A percentile compares a stretch with the other conserved stretches of the same genome.
Conservation (phyloP, 2,888 invertebrate species). For the Lacanobia oleracea region DNA sequence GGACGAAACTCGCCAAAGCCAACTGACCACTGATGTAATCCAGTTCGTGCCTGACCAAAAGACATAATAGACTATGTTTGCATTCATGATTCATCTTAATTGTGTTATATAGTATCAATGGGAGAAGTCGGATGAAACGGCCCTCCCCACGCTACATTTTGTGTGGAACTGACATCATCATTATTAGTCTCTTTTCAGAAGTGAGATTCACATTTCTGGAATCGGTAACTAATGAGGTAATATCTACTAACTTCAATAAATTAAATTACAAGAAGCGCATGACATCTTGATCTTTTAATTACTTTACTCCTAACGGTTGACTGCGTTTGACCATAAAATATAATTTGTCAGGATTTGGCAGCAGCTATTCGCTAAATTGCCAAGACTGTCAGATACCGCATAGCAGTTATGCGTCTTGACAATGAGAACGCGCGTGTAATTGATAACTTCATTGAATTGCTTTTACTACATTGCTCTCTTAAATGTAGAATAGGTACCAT, state of each 20-base stretch:
- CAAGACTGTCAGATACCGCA: constrained; percentile 7
- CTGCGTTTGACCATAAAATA: constrained; percentile 3
- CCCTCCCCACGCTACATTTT: too few species aligned
- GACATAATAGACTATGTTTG: constrained; percentile 9
- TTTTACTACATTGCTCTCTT: background rate
- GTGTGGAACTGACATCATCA: background rate
- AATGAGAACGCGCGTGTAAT: background rate
- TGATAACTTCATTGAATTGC: background rate
- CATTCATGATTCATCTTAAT: constrained; percentile 11
- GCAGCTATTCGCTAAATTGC: constrained; percentile 12
- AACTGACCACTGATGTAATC: constrained; percentile 30
- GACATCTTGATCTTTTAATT: constrained; percentile 3
- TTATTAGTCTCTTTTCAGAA: background rate
- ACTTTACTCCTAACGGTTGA: background rate
- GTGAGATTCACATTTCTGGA: background rate
- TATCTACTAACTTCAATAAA: background rate
- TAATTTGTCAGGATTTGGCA: constrained; percentile 4
- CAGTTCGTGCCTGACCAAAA: constrained; percentile 25
- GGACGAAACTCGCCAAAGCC: constrained; percentile 17
- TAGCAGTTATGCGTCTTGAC: background rate
- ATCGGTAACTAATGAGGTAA: background rate
- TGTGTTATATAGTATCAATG: background rate
- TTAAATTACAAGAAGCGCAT: background rate
- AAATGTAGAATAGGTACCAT: background rate
- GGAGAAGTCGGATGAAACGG: background rate